These are phyloP conservation scores for Branchellion lobata DNA, from an alignment of 2,888 invertebrate species.

Conservation along the genomic window DNA sequence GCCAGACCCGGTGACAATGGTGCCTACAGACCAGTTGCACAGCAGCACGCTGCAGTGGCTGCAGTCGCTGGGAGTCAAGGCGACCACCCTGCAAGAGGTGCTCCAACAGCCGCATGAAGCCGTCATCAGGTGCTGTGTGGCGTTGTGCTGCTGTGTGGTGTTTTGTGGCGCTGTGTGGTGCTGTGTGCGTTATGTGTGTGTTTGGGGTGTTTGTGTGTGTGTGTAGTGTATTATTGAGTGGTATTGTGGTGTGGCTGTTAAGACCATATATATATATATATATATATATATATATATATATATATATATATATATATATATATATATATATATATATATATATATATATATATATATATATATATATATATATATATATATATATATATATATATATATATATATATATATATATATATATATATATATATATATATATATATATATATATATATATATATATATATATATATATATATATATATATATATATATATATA, in stretches of 20 bases:
- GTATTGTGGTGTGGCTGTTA: neutral
- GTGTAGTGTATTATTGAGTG: neutral
- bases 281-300: neutral
- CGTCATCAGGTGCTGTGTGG: conserved; percentile 1
- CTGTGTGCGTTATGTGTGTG: too few species aligned
- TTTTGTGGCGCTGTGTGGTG: neutral
- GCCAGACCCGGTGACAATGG: conserved; percentile 67
- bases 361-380: too few species aligned
- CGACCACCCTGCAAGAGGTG: neutral
- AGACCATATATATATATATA: neutral
- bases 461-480: too few species aligned
- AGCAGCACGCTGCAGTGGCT: conserved; percentile 70
- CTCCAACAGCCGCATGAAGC: neutral
- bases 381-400: too few species aligned
- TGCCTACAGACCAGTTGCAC: conserved; percentile 73
- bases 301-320: neutral
- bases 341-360: too few species aligned
- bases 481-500: too few species aligned
- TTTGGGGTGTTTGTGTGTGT: too few species aligned
- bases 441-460: too few species aligned
- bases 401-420: too few species aligned
- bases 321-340: too few species aligned
- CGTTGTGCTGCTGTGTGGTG: too few species aligned
- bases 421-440: too few species aligned
- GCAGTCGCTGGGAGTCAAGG: conserved; percentile 46